These are phyloP conservation scores for Gonioctena quinquepunctata DNA, from an alignment of 1,140 invertebrate species.

Conservation along the genomic window DNA sequence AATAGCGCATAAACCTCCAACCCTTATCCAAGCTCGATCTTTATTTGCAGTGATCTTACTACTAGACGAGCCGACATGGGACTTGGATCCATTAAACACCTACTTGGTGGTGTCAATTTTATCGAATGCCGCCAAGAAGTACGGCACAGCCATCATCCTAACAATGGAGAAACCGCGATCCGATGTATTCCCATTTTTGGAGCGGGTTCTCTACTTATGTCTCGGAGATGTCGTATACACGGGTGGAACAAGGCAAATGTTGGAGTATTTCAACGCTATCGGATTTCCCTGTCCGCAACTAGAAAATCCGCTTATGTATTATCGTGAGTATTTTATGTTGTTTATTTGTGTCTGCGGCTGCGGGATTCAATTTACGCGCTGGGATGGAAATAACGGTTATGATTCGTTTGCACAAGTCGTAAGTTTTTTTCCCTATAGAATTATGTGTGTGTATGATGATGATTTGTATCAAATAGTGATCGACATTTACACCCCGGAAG, in stretches of 20 bases:
- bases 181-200: constrained; percentile 90
- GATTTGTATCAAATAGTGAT: too few relatives aligned
- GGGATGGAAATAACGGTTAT: too few relatives aligned
- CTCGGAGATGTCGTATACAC: constrained; percentile 90
- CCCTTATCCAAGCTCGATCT: too few relatives aligned
- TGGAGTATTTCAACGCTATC: constrained; percentile 89
- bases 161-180: constrained; percentile 93
- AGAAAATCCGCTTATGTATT: constrained; percentile 93
- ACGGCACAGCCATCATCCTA: constrained; percentile 83
- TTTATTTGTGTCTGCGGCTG: constrained; percentile 55
- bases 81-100: constrained; percentile 87
- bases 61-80: constrained; percentile 88
- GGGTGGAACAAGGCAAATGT: constrained; percentile 83
- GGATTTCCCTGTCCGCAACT: constrained; percentile 91
- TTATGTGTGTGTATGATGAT: too few relatives aligned
- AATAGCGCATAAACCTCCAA: neutral
- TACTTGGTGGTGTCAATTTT: constrained; percentile 91
- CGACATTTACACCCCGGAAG: too few relatives aligned
- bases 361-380: too few relatives aligned
- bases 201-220: constrained; percentile 81
- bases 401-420: too few relatives aligned
- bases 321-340: constrained; percentile 80
- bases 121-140: constrained; percentile 89
- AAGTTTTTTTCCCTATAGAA: too few relatives aligned
- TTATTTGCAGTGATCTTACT: constrained; percentile 73